Evolutionary conservation across 2,888 invertebrate species (phyloP).

Genomic region (Hyalella azteca): DNA sequence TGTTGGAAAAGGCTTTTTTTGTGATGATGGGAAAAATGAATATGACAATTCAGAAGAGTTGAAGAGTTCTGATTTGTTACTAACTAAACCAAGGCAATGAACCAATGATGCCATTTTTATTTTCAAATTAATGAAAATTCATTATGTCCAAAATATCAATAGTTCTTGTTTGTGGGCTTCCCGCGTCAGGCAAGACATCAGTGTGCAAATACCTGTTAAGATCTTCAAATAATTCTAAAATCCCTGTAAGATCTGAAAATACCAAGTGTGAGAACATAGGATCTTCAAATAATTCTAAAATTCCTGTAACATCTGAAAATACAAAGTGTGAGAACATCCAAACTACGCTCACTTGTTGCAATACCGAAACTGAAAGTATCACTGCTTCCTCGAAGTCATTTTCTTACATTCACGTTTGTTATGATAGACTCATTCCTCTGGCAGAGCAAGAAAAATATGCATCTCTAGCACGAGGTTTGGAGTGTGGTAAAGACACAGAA

Average conservation of each 20-base stretch:
- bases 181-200: slow-evolving; percentile 61
- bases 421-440: slow-evolving; percentile 51
- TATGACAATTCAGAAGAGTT: slow-evolving; percentile 1
- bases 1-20: slow-evolving; percentile 65
- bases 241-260: not conserved
- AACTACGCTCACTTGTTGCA: not conserved
- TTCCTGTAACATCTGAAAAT: not conserved
- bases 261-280: not conserved
- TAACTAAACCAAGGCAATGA: not conserved
- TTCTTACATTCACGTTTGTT: slow-evolving; percentile 47
- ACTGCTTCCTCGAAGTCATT: not conserved
- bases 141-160: not conserved
- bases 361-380: not conserved
- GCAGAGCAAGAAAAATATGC: slow-evolving; percentile 39
- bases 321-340: not conserved
- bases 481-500: no score
- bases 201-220: slow-evolving; percentile 53
- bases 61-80: not conserved
- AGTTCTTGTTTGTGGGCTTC: slow-evolving; percentile 43
- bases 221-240: slow-evolving; percentile 30
- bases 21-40: not conserved
- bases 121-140: no score
- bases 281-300: not conserved
- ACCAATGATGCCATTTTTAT: not conserved
- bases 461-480: not conserved